Conservation (phyloP, 2,797 vertebrate species). For the Aldrovandia affinis region DNA sequence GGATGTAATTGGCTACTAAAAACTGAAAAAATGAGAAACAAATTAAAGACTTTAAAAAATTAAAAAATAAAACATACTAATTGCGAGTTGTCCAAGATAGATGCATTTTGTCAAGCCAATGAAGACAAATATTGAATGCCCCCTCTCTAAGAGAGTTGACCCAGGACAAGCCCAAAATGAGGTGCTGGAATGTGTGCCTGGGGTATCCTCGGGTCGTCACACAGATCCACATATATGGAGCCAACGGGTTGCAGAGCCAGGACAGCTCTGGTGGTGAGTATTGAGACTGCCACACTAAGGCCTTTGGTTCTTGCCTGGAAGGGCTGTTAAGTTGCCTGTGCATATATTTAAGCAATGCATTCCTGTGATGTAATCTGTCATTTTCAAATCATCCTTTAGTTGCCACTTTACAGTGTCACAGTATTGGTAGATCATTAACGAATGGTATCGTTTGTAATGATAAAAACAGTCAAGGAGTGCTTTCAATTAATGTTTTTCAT, state of each 20-base stretch:
- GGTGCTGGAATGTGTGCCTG: slow-evolving; percentile 80
- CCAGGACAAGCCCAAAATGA: slow-evolving; percentile 78
- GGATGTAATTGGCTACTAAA: too few species aligned
- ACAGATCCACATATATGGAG: slow-evolving; percentile 81
- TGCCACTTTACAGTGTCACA: not conserved
- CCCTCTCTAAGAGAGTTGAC: slow-evolving; percentile 78
- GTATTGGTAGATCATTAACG: not conserved
- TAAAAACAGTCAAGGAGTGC: not conserved
- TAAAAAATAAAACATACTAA: not conserved
- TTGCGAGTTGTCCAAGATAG: not conserved
- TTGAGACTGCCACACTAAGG: not conserved
- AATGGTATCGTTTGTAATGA: not conserved
- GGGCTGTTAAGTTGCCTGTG: not conserved
- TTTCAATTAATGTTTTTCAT: not conserved
- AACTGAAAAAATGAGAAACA: too few species aligned
- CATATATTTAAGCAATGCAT: not conserved
- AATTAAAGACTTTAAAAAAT: too few species aligned
- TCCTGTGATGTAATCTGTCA: not conserved
- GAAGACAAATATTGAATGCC: not conserved
- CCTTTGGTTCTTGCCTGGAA: not conserved
- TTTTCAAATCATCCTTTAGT: not conserved
- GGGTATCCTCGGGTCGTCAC: slow-evolving; percentile 85
- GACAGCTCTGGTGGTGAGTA: slow-evolving; percentile 69
- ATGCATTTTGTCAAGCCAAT: not conserved
- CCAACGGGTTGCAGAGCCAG: slow-evolving; percentile 79